Percentiles rank a stretch among this genome's conserved stretches.
Conservation (phyloP, 2,113 vertebrate genomes). For the Oostethus manadensis region DNA sequence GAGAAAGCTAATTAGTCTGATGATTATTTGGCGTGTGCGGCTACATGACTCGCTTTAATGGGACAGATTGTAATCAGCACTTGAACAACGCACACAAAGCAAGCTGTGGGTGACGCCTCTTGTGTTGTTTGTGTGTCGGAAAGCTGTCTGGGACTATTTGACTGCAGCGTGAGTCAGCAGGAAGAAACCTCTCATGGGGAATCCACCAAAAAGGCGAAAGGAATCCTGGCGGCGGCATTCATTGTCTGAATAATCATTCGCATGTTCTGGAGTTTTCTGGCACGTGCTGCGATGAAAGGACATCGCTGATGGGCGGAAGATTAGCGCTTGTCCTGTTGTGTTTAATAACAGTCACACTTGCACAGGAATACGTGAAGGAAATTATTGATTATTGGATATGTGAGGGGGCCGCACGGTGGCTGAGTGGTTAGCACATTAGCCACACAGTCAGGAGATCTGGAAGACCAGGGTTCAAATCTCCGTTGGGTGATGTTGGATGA, state of each 20-base stretch:
- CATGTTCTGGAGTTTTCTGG: neutral
- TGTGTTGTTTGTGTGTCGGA: slow-evolving; percentile 13
- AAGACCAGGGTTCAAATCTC: too few species aligned
- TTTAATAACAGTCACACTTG: neutral
- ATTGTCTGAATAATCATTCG: slow-evolving; percentile 23
- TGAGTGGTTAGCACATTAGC: too few species aligned
- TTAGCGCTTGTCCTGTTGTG: slow-evolving; percentile 9
- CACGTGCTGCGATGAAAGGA: slow-evolving; percentile 4
- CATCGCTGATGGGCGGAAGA: slow-evolving; percentile 13
- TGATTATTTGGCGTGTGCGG: slow-evolving; percentile 48
- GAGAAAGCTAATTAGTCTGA: slow-evolving; percentile 62
- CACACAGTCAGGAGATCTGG: too few species aligned
- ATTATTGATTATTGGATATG: slow-evolving; percentile 19
- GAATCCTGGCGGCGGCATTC: slow-evolving; percentile 13
- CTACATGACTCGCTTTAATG: neutral
- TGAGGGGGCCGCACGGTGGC: too few species aligned
- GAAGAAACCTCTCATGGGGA: slow-evolving; percentile 30
- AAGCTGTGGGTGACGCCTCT: too few species aligned
- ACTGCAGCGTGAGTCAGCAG: slow-evolving; percentile 63
- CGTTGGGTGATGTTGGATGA: too few species aligned
- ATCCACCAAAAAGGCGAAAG: slow-evolving; percentile 21
- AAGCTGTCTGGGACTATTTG: slow-evolving; percentile 39
- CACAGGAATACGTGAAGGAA: slow-evolving; percentile 19
- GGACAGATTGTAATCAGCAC: neutral
- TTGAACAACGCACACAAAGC: neutral